Conservation (phyloP, 2,888 invertebrate genomes). For the Itoplectis maculator region DNA sequence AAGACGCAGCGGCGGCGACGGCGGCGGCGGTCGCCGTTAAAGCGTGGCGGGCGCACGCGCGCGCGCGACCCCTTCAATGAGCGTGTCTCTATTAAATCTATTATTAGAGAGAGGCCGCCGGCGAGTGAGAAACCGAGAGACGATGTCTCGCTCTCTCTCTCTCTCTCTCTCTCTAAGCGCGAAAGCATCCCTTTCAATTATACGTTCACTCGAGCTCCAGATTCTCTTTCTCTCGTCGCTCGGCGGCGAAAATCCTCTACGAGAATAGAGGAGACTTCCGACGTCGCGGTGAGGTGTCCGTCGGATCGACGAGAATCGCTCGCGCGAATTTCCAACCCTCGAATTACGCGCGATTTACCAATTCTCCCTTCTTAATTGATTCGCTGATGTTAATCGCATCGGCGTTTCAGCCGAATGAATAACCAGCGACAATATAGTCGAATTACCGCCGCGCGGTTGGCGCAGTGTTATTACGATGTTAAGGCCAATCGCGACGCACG, state of each 20-base stretch:
- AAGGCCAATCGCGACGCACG: slow-evolving; percentile 4
- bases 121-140: no score
- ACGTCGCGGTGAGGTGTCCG: slow-evolving; percentile 26
- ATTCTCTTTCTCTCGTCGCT: slow-evolving; percentile 25
- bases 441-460: slow-evolving; percentile 41
- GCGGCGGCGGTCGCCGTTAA: slow-evolving; percentile 68
- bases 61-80: slow-evolving; percentile 83
- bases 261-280: slow-evolving; percentile 44
- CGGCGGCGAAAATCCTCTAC: slow-evolving; percentile 53
- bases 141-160: slow-evolving; percentile 45
- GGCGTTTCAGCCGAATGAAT: slow-evolving; percentile 52
- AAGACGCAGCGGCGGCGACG: slow-evolving; percentile 4
- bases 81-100: slow-evolving; percentile 85
- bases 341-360: slow-evolving; percentile 49
- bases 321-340: background rate
- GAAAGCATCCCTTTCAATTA: slow-evolving; percentile 83
- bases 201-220: slow-evolving; percentile 69
- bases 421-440: slow-evolving; percentile 48
- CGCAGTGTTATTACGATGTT: slow-evolving; percentile 21
- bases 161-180: slow-evolving; percentile 70
- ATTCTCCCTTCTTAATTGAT: slow-evolving; percentile 59
- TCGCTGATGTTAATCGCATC: slow-evolving; percentile 58
- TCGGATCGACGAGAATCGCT: background rate
- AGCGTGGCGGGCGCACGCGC: slow-evolving; percentile 75
- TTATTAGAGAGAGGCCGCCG: slow-evolving; percentile 78